Percentiles rank a stretch among this genome's conserved stretches.
Conservation (phyloP, 2,888 invertebrate species). For the Chamaedrilus cognettii region DNA sequence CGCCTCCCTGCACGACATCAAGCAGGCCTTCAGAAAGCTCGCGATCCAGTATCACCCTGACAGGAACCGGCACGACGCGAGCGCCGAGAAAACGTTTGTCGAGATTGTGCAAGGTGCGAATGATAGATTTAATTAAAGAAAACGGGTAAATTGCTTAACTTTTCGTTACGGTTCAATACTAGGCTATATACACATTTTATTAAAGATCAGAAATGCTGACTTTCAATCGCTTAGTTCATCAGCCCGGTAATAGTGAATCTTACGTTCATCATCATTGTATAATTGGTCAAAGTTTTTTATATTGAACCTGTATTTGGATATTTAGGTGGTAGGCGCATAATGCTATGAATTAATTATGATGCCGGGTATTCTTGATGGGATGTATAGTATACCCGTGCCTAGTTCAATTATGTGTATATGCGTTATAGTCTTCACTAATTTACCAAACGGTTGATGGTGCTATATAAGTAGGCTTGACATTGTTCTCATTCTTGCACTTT, state of each 20-base stretch:
- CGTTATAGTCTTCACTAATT: too few species aligned
- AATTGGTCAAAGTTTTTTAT: too few species aligned
- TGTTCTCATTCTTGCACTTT: not conserved
- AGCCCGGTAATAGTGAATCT: too few species aligned
- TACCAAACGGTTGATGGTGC: too few species aligned
- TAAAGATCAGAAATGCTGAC: not conserved
- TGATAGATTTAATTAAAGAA: not conserved
- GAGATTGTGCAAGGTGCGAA: slow-evolving; percentile 63
- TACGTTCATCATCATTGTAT: too few species aligned
- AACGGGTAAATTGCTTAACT: not conserved
- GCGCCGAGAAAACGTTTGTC: slow-evolving; percentile 62
- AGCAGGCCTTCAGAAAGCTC: slow-evolving; percentile 63
- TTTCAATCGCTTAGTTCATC: too few species aligned
- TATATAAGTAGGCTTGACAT: not conserved
- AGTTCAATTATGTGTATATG: too few species aligned
- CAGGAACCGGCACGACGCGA: slow-evolving; percentile 61
- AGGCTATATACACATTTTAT: too few species aligned
- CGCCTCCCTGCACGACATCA: slow-evolving; percentile 62
- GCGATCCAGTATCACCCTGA: slow-evolving; percentile 64
- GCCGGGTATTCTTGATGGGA: too few species aligned
- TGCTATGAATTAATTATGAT: not conserved
- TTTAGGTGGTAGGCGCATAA: not conserved
- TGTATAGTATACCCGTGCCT: too few species aligned
- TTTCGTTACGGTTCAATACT: too few species aligned
- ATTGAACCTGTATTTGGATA: too few species aligned